Percentiles rank a stretch among this genome's conserved stretches.
phyloP scores from a whole-genome alignment of 2,797 vertebrate species.

The Phrynocephalus guinanensis region DNA sequence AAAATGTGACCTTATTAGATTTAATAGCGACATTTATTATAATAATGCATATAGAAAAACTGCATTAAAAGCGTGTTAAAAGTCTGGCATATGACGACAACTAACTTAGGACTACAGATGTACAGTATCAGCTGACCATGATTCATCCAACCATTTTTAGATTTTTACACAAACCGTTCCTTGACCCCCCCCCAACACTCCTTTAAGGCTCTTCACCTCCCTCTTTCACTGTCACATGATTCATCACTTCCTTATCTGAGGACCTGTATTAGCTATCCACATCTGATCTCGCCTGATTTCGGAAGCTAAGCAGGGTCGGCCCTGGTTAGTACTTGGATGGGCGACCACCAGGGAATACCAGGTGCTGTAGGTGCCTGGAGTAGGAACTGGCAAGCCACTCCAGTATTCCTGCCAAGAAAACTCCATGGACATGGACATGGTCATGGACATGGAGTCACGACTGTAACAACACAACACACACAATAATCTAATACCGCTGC shows the following conservation, averaged over 20 bases:
- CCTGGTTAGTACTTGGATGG: no score
- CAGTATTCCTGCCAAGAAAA: no score
- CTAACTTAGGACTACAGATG: constrained; percentile 60
- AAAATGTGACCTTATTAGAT: constrained; percentile 83
- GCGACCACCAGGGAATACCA: no score
- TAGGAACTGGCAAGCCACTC: no score
- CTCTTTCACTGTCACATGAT: not conserved
- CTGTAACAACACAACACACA: no score
- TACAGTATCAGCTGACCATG: constrained; percentile 47
- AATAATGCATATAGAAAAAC: constrained; percentile 80
- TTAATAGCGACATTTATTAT: constrained; percentile 80
- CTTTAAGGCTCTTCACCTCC: not conserved
- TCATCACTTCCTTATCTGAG: not conserved
- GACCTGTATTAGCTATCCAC: not conserved
- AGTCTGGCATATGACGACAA: constrained; percentile 60
- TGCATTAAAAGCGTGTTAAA: constrained; percentile 77
- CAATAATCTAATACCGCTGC: no score
- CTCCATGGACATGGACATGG: no score
- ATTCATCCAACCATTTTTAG: constrained; percentile 33
- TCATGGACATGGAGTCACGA: no score
- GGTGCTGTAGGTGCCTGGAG: no score
- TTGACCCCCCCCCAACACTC: not conserved
- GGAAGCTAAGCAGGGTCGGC: no score
- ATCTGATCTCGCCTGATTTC: no score
- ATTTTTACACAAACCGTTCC: not conserved